Percentiles rank a stretch among this genome's conserved stretches.
Evolutionary conservation across 2,888 invertebrate genomes (phyloP).

Genomic region (Philopedon plagiatum): DNA sequence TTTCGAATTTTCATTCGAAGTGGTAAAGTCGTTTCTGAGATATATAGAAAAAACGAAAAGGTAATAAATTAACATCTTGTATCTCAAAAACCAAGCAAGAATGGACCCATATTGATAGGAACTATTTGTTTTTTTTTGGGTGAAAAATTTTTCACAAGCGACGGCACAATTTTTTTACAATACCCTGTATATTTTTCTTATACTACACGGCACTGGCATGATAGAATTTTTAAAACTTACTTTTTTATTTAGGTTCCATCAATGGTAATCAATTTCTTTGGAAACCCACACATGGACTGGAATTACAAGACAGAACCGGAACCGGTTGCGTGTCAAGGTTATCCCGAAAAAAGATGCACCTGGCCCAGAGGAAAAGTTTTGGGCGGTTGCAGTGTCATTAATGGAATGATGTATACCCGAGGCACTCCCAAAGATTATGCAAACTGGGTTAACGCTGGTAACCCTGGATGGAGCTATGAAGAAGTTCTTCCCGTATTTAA

Average conservation of each 20-base stretch:
- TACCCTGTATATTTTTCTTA: no score
- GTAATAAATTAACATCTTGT: no score
- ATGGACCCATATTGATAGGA: no score
- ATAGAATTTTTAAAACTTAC: no score
- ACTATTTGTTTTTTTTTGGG: no score
- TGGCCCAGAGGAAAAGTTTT: conserved; percentile 81
- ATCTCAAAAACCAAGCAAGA: no score
- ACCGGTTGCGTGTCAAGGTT: conserved; percentile 73
- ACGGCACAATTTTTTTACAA: no score
- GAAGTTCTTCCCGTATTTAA: conserved; percentile 83
- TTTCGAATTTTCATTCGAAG: no score
- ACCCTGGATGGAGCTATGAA: conserved; percentile 84
- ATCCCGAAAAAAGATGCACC: conserved; percentile 71
- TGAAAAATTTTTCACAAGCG: no score
- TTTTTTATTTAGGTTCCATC: conserved; percentile 71
- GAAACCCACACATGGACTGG: conserved; percentile 77
- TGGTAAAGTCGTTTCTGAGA: no score
- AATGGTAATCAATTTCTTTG: conserved; percentile 78
- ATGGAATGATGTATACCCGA: conserved; percentile 89
- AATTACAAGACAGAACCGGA: conserved; percentile 78
- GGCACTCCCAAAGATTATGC: conserved; percentile 84
- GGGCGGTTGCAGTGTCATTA: conserved; percentile 81
- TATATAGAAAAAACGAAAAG: no score
- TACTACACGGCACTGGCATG: no score
- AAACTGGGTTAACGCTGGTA: conserved; percentile 78